A percentile compares a stretch with the other conserved stretches of the same genome.
These are phyloP conservation scores for Sebastes umbrosus DNA, from an alignment of 2,797 vertebrate species.

Conservation along the genomic window DNA sequence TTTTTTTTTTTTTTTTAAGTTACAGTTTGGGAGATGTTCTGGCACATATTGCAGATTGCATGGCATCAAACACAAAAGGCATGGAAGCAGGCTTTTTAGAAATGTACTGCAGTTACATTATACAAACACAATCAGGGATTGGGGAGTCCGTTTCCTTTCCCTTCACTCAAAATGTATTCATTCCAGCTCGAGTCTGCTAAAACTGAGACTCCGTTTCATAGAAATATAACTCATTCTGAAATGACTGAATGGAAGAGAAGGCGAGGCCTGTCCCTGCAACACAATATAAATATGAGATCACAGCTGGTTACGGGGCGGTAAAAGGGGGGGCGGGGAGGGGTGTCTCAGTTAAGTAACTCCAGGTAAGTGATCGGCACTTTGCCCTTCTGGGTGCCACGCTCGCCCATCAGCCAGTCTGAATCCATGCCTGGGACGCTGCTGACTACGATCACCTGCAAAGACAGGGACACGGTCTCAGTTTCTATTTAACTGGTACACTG, in stretches of 20 bases:
- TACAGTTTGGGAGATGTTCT: conserved; percentile 81
- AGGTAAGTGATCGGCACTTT: conserved; percentile 99
- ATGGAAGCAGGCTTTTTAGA: conserved; percentile 80
- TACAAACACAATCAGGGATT: conserved; percentile 49
- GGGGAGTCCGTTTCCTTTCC: conserved; percentile 19
- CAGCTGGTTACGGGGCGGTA: conserved; percentile 24
- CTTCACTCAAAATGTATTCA: conserved; percentile 11
- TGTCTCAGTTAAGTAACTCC: conserved; percentile 93
- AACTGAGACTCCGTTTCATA: conserved; percentile 5
- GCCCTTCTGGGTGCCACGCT: conserved; percentile 96
- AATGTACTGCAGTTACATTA: conserved; percentile 79
- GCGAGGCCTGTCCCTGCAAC: conserved; percentile 43
- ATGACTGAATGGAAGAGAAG: conserved; percentile 35
- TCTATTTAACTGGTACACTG: neutral
- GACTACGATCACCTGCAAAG: conserved; percentile 92
- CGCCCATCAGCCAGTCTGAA: conserved; percentile 98
- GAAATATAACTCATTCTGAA: conserved; percentile 25
- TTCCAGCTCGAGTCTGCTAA: conserved; percentile 13
- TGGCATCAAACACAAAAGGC: conserved; percentile 81
- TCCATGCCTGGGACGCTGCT: conserved; percentile 95
- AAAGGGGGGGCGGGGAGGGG: neutral
- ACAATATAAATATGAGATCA: conserved; percentile 65
- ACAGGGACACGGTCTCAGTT: neutral
- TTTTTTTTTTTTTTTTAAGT: neutral
- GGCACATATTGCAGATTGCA: conserved; percentile 73